Percentiles rank a stretch among this genome's conserved stretches.
Conservation (phyloP, 1,140 invertebrate species). For the Aphis craccivora region DNA sequence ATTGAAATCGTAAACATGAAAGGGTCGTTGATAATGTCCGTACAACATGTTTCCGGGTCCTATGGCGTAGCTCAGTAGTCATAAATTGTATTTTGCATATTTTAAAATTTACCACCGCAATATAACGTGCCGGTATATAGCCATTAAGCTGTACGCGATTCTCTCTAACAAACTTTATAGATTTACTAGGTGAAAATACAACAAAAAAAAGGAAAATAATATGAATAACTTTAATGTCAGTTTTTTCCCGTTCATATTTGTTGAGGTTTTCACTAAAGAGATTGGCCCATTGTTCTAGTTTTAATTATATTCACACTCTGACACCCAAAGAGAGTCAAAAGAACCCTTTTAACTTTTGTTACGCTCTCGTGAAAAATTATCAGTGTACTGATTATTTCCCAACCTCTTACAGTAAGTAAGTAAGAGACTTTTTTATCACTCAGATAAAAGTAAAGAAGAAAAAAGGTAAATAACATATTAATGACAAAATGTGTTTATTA, state of each 20-base stretch:
- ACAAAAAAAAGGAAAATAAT: neutral
- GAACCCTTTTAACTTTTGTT: conserved; percentile 51
- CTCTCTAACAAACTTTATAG: neutral
- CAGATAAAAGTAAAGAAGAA: neutral
- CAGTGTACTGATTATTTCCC: conserved; percentile 17
- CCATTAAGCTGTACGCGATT: neutral
- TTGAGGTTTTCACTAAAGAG: conserved; percentile 1
- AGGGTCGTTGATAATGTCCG: neutral
- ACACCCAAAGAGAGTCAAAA: neutral
- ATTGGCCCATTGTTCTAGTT: conserved; percentile 34
- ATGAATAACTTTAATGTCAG: neutral
- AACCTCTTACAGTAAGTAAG: neutral
- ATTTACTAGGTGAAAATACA: neutral
- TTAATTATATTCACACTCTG: conserved; percentile 53
- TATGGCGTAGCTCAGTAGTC: neutral
- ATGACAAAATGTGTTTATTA: conserved; percentile 26
- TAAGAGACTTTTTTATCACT: neutral
- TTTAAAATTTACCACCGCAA: neutral
- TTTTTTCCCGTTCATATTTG: conserved; percentile 33
- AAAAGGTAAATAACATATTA: conserved; percentile 26
- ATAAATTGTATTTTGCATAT: conserved; percentile 12
- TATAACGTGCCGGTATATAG: neutral
- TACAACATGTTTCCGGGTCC: neutral
- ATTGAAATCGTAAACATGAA: conserved; percentile 8
- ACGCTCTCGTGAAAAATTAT: conserved; percentile 33